Percentiles rank a stretch among this genome's conserved stretches.
Conservation (phyloP, 2,888 invertebrate genomes). For the Xanthorhoe designata region DNA sequence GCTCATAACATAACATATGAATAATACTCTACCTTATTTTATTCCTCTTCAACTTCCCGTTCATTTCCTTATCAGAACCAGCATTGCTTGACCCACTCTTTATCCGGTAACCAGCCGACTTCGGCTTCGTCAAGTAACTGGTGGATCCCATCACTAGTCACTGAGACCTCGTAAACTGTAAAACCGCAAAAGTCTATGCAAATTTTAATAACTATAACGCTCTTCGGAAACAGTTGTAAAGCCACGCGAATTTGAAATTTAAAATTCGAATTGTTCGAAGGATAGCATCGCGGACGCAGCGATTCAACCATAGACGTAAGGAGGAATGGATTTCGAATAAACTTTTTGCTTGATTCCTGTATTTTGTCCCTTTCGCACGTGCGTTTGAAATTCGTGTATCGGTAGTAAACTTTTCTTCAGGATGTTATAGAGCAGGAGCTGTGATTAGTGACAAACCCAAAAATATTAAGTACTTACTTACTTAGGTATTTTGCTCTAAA, state of each 20-base stretch:
- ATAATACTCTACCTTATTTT: conserved; percentile 69
- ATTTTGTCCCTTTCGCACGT: conserved; percentile 64
- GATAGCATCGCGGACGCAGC: conserved; percentile 56
- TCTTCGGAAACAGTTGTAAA: conserved; percentile 22
- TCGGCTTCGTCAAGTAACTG: conserved; percentile 75
- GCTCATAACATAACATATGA: too few species aligned
- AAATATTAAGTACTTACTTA: too few species aligned
- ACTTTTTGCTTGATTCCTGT: conserved; percentile 66
- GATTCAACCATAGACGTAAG: conserved; percentile 57
- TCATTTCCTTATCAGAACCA: conserved; percentile 80
- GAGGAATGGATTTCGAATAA: conserved; percentile 66
- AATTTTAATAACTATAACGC: conserved; percentile 47
- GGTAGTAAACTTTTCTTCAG: conserved; percentile 68
- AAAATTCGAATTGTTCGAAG: conserved; percentile 48
- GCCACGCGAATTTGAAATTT: conserved; percentile 47
- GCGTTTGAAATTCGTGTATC: conserved; percentile 48
- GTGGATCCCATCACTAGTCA: conserved; percentile 76
- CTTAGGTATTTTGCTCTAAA: too few species aligned
- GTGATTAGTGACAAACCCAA: background rate
- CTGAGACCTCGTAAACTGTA: conserved; percentile 39
- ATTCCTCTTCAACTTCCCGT: conserved; percentile 71
- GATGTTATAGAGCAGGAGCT: conserved; percentile 60
- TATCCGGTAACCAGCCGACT: conserved; percentile 66
- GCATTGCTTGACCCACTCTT: conserved; percentile 75
- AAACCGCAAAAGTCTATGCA: conserved; percentile 49